phyloP scores from a whole-genome alignment of 2,797 vertebrate genomes.

The Adelosebastes latens region DNA sequence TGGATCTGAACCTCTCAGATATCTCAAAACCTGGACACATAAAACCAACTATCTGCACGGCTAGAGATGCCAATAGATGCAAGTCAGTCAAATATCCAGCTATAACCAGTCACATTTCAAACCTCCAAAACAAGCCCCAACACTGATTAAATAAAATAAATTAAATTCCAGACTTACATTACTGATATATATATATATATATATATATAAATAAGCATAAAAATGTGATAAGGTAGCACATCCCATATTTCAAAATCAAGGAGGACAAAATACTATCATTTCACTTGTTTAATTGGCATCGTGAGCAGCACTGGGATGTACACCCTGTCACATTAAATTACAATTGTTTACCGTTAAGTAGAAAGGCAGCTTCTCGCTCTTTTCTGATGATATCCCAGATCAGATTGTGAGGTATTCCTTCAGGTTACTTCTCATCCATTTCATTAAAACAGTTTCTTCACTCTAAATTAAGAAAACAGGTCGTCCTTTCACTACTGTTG shows the following conservation, averaged over 20 bases:
- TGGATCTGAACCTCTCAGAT: not conserved
- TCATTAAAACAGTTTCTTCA: not conserved
- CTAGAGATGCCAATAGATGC: too few relatives aligned
- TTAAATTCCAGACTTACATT: not conserved
- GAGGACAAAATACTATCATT: too few relatives aligned
- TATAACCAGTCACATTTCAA: not conserved
- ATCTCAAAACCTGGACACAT: not conserved
- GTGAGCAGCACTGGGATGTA: too few relatives aligned
- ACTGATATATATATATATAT: too few relatives aligned
- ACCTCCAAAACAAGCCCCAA: not conserved
- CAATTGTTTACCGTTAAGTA: not conserved
- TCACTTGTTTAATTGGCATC: too few relatives aligned
- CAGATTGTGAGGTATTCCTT: not conserved
- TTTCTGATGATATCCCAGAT: not conserved
- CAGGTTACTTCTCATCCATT: not conserved
- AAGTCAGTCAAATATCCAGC: not conserved
- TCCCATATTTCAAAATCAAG: too few relatives aligned
- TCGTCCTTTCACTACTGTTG: constrained; percentile 1
- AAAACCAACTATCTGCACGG: not conserved
- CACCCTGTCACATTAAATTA: not conserved
- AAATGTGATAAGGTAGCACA: too few relatives aligned
- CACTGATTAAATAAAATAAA: not conserved
- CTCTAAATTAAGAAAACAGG: not conserved
- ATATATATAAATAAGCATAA: too few relatives aligned
- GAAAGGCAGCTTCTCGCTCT: not conserved